Base-by-base conservation (phyloP, 2,797 vertebrate genomes). In the Sebastes hubbsi region DNA sequence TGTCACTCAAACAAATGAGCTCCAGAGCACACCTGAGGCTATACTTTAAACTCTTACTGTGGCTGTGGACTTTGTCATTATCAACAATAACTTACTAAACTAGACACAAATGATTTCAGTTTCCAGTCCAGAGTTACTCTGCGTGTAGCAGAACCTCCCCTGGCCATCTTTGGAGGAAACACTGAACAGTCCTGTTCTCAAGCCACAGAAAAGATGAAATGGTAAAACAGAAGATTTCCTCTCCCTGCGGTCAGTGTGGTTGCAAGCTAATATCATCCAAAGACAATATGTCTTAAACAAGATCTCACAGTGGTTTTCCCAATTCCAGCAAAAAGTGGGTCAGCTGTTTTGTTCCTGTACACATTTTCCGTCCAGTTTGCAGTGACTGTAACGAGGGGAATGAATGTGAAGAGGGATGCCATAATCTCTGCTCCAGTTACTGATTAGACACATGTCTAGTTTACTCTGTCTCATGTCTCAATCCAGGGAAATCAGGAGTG, bases 181-280 rank as follows among this genome's bases (percentile, higher is more conserved):
- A 13, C 14, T 29, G 36, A 59, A 69, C 22, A 84, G 63, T 81
- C 59, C 22, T 74, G 30, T 46, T 77, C 36, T 58, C 8, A 49
- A 76, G 60, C 32, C 68, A 72, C 69, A 66, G 61, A 67, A 25
- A 61, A 58, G 36, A 87, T 74, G 80, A 85, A 80, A 86, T 67
- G 55, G 69, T 85, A 80, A 79, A 87, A 88, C 36, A 60, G 63
- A 62, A 84, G 59, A 83, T 82, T 88, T 87, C 84, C 83, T 77
- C 25, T 56, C 72, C 64, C 59, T 74, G 80, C 66, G 82, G 91
- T 80, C 54, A 77, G 22, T 69, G 62, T 63, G 75, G 84, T 83
- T 81, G 76, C 65, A 71, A 86, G 49, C 22, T 67, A 81, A 83
- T 88, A 80, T 68, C 72, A 82, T 30, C 70, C 81, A 82, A 83